A percentile compares a stretch with the other conserved stretches of the same genome.
Evolutionary conservation across 2,113 vertebrate genomes (phyloP).

Genomic region (Oreochromis spilurus): DNA sequence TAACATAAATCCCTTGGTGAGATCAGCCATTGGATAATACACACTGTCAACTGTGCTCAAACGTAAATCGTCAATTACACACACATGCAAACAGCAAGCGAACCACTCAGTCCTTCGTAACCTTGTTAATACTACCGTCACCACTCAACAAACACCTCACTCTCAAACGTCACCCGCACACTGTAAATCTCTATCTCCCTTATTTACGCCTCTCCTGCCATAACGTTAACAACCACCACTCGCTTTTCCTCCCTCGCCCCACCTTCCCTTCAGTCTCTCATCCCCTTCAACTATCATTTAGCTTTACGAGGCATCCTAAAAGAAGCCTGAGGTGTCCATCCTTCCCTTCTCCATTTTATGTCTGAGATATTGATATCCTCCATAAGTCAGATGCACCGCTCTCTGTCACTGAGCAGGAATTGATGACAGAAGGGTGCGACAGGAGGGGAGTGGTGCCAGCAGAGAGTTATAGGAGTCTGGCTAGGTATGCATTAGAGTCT

Average conservation of each 20-base stretch:
- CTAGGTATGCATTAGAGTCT: constrained; percentile 7
- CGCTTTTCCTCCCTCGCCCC: constrained; percentile 12
- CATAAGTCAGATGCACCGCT: constrained; percentile 55
- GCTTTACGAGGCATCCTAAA: constrained; percentile 73
- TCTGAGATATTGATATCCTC: constrained; percentile 62
- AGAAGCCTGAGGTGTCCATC: constrained; percentile 40
- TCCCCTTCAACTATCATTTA: constrained; percentile 73
- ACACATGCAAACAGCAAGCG: constrained; percentile 8
- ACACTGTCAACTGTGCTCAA: not conserved
- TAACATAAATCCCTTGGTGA: constrained; percentile 57
- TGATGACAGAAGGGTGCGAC: constrained; percentile 53
- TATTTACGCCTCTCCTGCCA: constrained; percentile 64
- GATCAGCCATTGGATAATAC: constrained; percentile 32
- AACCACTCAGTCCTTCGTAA: constrained; percentile 37
- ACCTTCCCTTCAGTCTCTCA: constrained; percentile 13
- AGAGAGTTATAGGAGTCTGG: constrained; percentile 18
- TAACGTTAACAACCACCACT: constrained; percentile 59
- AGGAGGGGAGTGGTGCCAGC: constrained; percentile 38
- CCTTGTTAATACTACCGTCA: constrained; percentile 26
- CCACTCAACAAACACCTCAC: constrained; percentile 12
- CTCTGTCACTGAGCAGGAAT: constrained; percentile 51
- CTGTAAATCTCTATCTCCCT: constrained; percentile 45
- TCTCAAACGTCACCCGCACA: constrained; percentile 4
- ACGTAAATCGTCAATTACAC: constrained; percentile 22
- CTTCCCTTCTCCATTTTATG: constrained; percentile 41